Evolutionary conservation across 2,888 invertebrate genomes (phyloP), one percentile per base, ranked within the genome.

Genomic region (Agriopis marginaria): DNA sequence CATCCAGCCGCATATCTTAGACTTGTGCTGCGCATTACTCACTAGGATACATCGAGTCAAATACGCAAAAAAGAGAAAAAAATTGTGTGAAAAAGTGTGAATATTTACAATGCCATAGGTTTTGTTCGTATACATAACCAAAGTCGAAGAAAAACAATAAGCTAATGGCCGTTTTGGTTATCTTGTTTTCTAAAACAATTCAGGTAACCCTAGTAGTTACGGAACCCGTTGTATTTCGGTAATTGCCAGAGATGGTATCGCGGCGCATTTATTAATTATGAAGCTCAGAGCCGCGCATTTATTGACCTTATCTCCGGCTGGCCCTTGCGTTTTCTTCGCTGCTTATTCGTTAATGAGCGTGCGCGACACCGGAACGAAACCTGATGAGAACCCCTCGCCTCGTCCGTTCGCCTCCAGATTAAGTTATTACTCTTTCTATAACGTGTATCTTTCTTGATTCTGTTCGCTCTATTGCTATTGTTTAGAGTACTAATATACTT

Each of bases 281-380:
- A 89, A 83, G 79, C 80, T 84, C 82, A 83, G 82, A 87, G 84
- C 86, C 87, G 89, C 89, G 88, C 88, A 90, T 90, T 92, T 92
- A 92, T 91, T 89, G 91, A 90, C 90, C 91, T 88, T 92, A 93
- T 92, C 92, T 91, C 92, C 92, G 91, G 91, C 87, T 80, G 83
- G 83, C 87, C 88, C 89, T 89, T 84, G 83, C 82, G 86, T 87
- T 86, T 87, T 87, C 89, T 84, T 75, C 63, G 86, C 83, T 83
- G 84, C 81, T 85, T 84, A 83, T 82, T 85, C 86, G 86, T 86
- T 89, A 89, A 91, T 88, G 88, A 90, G 89, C 83, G 83, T 83
- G 83, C 77, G 84, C 84, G 81, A 77, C 83, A 82, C 83, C 89
- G 89, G 86, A 90, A 90, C 89, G 89, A 74, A 77, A 76, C 79